Conservation (phyloP, 1,140 invertebrate genomes). For the Drosophila obscura region DNA sequence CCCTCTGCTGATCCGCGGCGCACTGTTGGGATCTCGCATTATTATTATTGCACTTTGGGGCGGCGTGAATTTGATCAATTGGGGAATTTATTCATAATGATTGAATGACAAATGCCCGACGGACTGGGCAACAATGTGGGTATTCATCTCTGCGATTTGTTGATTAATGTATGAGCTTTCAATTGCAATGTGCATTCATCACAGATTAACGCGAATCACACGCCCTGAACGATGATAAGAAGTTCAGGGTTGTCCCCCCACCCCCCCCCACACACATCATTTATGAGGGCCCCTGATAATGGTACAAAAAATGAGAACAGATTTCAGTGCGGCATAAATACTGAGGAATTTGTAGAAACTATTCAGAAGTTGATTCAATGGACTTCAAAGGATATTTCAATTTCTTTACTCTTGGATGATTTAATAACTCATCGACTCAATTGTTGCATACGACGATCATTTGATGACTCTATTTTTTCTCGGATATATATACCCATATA, state of each 20-base stretch:
- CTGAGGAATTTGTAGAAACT: no score
- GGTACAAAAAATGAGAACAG: no score
- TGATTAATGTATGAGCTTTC: constrained; percentile 38
- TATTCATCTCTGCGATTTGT: constrained; percentile 45
- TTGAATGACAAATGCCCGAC: constrained; percentile 6
- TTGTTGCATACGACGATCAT: no score
- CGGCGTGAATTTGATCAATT: constrained; percentile 52
- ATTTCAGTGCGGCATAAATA: no score
- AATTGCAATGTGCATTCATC: constrained; percentile 30
- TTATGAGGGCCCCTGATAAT: no score
- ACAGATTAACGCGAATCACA: constrained; percentile 26
- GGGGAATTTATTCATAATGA: constrained; percentile 40
- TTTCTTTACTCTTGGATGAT: no score
- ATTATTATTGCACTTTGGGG: constrained; percentile 44
- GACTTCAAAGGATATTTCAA: no score
- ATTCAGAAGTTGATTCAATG: no score
- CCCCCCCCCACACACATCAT: no score
- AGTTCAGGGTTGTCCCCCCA: constrained; percentile 29
- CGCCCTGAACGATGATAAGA: constrained; percentile 15
- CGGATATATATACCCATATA: no score
- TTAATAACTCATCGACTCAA: no score
- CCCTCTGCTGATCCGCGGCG: constrained; percentile 33
- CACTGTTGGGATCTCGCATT: constrained; percentile 28
- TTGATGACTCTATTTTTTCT: no score
- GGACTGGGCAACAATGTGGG: constrained; percentile 26